Conservation (phyloP, 2,797 vertebrate species). For the Ceyx erithaca region DNA sequence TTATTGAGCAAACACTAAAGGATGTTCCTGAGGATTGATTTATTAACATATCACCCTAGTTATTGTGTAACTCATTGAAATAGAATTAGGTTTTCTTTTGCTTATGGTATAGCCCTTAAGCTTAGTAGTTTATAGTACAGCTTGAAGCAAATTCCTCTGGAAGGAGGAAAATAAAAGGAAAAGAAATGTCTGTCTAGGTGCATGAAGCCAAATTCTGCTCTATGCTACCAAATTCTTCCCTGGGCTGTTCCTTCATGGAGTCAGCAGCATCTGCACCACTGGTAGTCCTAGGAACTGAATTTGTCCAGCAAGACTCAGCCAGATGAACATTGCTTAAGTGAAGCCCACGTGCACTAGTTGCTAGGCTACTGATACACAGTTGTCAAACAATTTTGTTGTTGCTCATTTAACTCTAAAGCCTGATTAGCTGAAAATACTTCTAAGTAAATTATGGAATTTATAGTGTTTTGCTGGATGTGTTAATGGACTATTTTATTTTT, state of each 20-base stretch:
- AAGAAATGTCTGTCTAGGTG: too few species aligned
- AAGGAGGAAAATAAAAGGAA: too few species aligned
- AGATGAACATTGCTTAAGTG: neutral
- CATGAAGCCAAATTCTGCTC: neutral
- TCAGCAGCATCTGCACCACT: neutral
- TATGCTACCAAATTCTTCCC: neutral
- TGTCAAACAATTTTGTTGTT: neutral
- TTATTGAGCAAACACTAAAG: neutral
- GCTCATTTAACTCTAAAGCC: neutral
- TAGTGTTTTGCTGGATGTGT: slow-evolving; percentile 11
- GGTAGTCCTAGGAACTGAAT: neutral
- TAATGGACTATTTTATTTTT: neutral
- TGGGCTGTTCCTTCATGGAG: neutral
- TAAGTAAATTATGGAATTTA: neutral
- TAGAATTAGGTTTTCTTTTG: neutral
- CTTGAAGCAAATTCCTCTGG: neutral
- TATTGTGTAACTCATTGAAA: neutral
- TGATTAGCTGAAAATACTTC: neutral
- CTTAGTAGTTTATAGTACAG: neutral
- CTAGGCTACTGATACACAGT: neutral
- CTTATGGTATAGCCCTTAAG: neutral
- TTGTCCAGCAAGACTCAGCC: neutral
- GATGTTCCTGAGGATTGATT: neutral
- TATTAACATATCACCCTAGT: neutral
- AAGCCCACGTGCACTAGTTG: neutral